Evolutionary conservation across 2,888 invertebrate genomes (phyloP).

Genomic region (Rotaria macrura): DNA sequence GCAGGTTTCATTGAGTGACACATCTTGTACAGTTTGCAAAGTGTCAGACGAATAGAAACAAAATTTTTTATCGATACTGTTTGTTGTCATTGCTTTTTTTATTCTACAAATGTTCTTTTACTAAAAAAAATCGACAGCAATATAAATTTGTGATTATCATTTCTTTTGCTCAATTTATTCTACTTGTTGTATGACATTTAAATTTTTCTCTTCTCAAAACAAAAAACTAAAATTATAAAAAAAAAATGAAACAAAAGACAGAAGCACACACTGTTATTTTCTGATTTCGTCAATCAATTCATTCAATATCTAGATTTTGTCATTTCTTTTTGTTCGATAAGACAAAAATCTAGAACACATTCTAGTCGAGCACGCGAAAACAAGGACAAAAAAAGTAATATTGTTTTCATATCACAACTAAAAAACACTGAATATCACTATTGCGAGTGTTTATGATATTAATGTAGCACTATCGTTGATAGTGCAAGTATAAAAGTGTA

Average conservation of each 20-base stretch:
- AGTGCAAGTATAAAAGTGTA: background rate
- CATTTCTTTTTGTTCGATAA: too few relatives aligned
- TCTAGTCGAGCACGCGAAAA: background rate
- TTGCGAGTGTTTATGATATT: background rate
- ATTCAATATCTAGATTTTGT: background rate
- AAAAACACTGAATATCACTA: background rate
- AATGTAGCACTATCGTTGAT: background rate
- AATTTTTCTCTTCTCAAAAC: background rate
- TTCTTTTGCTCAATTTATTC: background rate
- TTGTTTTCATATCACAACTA: background rate
- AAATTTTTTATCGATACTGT: background rate
- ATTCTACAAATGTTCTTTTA: too few relatives aligned
- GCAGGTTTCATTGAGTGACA: background rate
- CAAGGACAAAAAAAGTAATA: background rate
- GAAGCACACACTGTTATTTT: background rate
- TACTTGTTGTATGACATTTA: background rate
- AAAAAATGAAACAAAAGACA: background rate
- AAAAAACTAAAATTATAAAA: background rate
- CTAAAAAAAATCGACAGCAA: too few relatives aligned
- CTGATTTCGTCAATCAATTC: background rate
- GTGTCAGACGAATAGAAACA: too few relatives aligned
- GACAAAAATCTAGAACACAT: too few relatives aligned
- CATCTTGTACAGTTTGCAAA: background rate
- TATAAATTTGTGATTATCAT: too few relatives aligned
- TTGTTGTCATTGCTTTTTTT: background rate